A percentile compares a stretch with the other conserved stretches of the same genome.
Evolutionary conservation across 1,140 invertebrate genomes (phyloP).

Genomic region (Tetramorium parvispinum): DNA sequence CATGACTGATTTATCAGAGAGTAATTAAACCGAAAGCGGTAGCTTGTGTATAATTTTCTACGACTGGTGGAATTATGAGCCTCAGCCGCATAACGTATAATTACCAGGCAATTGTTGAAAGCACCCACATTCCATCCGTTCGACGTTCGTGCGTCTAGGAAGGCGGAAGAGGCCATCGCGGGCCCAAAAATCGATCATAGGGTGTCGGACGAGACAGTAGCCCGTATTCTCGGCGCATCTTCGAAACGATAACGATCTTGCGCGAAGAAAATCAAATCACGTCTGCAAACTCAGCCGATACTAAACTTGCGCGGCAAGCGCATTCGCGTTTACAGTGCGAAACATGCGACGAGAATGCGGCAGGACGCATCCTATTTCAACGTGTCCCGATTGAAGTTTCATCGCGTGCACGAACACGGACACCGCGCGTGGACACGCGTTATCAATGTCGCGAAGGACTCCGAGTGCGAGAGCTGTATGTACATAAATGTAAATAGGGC

Average conservation of each 20-base stretch:
- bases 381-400: slow-evolving; percentile 20
- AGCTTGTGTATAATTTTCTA: slow-evolving; percentile 65
- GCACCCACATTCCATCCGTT: slow-evolving; percentile 77
- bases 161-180: background rate
- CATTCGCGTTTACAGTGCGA: background rate
- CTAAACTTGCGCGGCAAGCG: background rate
- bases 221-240: slow-evolving; percentile 26
- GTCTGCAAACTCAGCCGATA: background rate
- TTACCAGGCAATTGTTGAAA: slow-evolving; percentile 67
- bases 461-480: slow-evolving; percentile 68
- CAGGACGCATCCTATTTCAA: background rate
- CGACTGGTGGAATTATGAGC: slow-evolving; percentile 33
- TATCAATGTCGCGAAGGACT: slow-evolving; percentile 69
- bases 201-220: background rate
- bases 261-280: slow-evolving; percentile 4
- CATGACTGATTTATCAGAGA: slow-evolving; percentile 7
- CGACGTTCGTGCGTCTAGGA: slow-evolving; percentile 50
- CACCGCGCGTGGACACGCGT: slow-evolving; percentile 35
- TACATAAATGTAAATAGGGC: slow-evolving; percentile 85
- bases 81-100: slow-evolving; percentile 61
- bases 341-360: slow-evolving; percentile 22
- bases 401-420: slow-evolving; percentile 40
- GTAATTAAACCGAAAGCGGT: slow-evolving; percentile 22
- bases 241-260: background rate
- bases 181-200: background rate